Evolutionary conservation across 2,113 vertebrate genomes (phyloP).

Genomic region (Cheirogaleus medius): DNA sequence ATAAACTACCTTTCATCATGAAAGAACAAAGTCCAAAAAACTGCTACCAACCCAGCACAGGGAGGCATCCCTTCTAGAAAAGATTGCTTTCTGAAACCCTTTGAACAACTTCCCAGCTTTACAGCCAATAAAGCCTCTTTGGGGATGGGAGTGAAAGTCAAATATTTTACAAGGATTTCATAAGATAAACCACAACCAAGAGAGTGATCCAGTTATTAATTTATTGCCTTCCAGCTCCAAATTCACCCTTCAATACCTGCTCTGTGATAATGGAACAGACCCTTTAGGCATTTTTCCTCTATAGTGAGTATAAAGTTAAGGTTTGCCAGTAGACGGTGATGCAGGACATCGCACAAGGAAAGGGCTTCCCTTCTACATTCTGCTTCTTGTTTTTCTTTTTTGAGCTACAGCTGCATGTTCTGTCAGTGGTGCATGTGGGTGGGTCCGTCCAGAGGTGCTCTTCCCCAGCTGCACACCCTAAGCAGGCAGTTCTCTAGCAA

Average conservation of each 20-base stretch:
- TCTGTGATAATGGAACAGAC: background rate
- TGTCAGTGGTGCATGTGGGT: rapidly evolving
- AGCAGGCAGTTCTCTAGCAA: background rate
- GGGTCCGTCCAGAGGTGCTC: background rate
- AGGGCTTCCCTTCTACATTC: background rate
- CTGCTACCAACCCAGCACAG: background rate
- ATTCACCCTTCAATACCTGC: background rate
- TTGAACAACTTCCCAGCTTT: background rate
- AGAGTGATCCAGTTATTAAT: background rate
- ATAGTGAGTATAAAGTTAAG: background rate
- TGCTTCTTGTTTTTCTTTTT: background rate
- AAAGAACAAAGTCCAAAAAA: background rate
- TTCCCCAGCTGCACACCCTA: background rate
- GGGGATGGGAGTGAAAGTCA: background rate
- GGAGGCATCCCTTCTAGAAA: background rate
- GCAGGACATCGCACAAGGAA: background rate
- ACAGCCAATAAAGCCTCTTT: background rate
- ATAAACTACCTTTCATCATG: background rate
- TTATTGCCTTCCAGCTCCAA: background rate
- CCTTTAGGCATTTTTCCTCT: background rate
- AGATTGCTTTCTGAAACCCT: background rate
- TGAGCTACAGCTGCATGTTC: background rate
- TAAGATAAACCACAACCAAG: background rate
- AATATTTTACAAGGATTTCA: background rate
- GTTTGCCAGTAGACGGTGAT: background rate